Base-by-base conservation (phyloP, 2,888 invertebrate genomes). In the Acronicta leporina region DNA sequence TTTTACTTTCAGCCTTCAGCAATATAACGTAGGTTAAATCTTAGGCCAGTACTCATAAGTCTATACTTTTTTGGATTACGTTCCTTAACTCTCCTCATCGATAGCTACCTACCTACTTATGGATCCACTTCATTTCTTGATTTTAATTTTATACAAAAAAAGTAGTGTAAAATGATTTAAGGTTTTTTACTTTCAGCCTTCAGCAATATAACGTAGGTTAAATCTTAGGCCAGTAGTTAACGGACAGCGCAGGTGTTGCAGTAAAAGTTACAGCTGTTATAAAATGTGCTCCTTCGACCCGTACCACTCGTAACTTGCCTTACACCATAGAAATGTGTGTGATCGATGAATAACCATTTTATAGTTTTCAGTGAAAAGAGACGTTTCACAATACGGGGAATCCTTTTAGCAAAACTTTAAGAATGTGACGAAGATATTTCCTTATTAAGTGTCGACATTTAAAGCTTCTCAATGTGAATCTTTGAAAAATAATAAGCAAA, bases 211-310 rank as follows among this genome's bases (percentile, higher is more conserved):
- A 58, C 45, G 48, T 70, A 63, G 55, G 63, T 50, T 45, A 60
- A 65, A 57, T 30, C 38, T 67, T 57, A 42, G 33, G 45, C 52
- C 61, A 68, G 77, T 80, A 82, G 84, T 85, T 85, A 85, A 87
- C 80, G 57, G 67, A 75, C 68, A 75, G 68, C 78, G 79, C 88
- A 88, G 88, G 87, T 88, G 88, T 77, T 82, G 78, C 82, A 77
- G 73, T 82, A 80, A 81, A 82, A 83, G 80, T 81, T 82, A 82
- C 74, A 75, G 73, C 69, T 53, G 47, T 33, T 43, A 54, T 63
- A 63, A 59, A 73, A 63, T 59, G 62, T 51, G 54, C 66, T 59
- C 73, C 73, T 80, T 71, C 64, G 78, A 75, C 68, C 77, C 68
- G 66, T 68, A 68, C 47, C 68, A 75, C 65, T 72, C 75, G 79